Base-by-base conservation (phyloP, 1,140 invertebrate species). In the Brachionus calyciflorus region DNA sequence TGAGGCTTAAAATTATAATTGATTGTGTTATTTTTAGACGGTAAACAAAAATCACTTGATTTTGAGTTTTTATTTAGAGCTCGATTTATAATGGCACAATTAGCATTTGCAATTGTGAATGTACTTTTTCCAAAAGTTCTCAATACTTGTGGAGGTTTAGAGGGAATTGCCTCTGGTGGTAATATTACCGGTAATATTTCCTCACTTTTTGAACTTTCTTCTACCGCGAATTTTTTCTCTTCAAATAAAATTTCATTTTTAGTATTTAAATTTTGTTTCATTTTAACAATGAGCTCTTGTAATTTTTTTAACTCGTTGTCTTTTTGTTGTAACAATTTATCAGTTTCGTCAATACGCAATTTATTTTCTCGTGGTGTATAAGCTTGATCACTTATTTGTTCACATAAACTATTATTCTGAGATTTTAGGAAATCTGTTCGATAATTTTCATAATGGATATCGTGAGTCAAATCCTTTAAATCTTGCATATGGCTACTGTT, bases 401-500 rank as follows among this genome's bases (percentile, higher is more conserved):
- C 14, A 84, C n/a, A n/a, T n/a, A n/a, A n/a, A n/a, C n/a, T n/a
- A n/a, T 81, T 55, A 82, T 80, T 70, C 14, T 87, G 79, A 73
- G 60, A 24, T 73, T 73, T 49, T 1, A 73, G 49, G 3, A 51
- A 46, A 6, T 81, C 79, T 21, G 83, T 83, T 65, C 84, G 77
- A 80, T 81, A 85, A 78, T 84, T 85, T 76, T 85, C 84, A 76
- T 85, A 86, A 76, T 84, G 84, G 3, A 83, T 78, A 63, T 86
- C 84, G 55, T 81, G 79, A 9, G 85, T 86, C 0, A 85, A 80
- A 63, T 86, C 85, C 49, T 85, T 85, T 37, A 86, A 79, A 79
- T 86, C 85, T 78, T 86, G 84, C 84, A 86, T 84, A 77, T 86
- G 85, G n/a, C 83, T 85, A 73, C 84, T 85, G 17, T 33, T n/a